These are phyloP conservation scores for Agonopterix arenella DNA, from an alignment of 2,888 invertebrate species.

Conservation along the genomic window DNA sequence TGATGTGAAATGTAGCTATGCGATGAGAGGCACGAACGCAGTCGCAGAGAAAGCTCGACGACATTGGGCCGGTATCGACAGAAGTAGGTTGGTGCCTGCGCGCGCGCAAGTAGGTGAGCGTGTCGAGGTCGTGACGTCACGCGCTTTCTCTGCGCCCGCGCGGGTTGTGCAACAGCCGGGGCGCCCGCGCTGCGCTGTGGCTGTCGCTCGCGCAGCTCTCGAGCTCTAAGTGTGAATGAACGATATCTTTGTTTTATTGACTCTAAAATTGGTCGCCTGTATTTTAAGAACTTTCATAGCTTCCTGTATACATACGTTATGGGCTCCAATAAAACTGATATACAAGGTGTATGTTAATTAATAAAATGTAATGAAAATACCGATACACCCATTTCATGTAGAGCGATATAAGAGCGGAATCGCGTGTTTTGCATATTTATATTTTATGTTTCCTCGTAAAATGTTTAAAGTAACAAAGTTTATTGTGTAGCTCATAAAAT, in stretches of 20 bases:
- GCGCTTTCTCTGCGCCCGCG: slow-evolving; percentile 70
- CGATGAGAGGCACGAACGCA: slow-evolving; percentile 11
- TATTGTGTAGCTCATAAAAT: slow-evolving; percentile 52
- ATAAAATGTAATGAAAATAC: neutral
- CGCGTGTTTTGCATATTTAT: slow-evolving; percentile 42
- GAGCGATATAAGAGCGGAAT: slow-evolving; percentile 21
- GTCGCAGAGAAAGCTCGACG: slow-evolving; percentile 49
- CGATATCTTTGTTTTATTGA: slow-evolving; percentile 7
- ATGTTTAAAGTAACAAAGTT: slow-evolving; percentile 55
- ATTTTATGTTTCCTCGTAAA: slow-evolving; percentile 56
- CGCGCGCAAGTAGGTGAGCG: slow-evolving; percentile 69
- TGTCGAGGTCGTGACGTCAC: slow-evolving; percentile 76
- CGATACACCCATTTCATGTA: neutral
- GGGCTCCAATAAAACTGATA: neutral
- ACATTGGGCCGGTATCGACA: slow-evolving; percentile 51
- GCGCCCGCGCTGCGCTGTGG: slow-evolving; percentile 13
- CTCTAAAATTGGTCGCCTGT: too few relatives aligned
- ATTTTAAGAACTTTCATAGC: too few relatives aligned
- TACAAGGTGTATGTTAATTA: neutral
- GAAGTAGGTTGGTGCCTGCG: slow-evolving; percentile 60
- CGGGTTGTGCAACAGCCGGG: slow-evolving; percentile 53
- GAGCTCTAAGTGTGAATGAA: slow-evolving; percentile 13
- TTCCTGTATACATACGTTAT: neutral
- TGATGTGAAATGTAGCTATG: slow-evolving; percentile 2
- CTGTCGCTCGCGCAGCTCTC: slow-evolving; percentile 4